Percentiles rank a stretch among this genome's conserved stretches.
Conservation (phyloP, 2,113 vertebrate genomes). For the Diphyllodes magnificus region DNA sequence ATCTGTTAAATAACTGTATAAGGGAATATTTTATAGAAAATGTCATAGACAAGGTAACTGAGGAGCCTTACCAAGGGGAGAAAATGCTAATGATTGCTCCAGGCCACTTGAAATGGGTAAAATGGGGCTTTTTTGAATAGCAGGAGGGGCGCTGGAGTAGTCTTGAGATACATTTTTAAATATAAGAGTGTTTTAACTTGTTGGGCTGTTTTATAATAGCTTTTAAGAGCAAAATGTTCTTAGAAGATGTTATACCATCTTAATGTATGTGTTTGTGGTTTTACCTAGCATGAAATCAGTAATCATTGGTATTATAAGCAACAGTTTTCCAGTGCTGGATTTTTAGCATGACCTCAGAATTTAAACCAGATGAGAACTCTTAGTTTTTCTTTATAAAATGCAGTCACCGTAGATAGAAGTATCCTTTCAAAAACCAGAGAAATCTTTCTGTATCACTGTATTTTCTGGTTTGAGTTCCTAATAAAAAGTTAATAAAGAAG, state of each 20-base stretch:
- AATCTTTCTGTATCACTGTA: neutral
- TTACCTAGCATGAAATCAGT: neutral
- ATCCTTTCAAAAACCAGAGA: neutral
- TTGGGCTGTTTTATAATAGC: neutral
- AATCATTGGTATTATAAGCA: neutral
- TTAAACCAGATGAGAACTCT: neutral
- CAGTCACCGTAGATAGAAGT: neutral
- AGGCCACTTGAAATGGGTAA: conserved; percentile 29
- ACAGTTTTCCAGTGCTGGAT: neutral
- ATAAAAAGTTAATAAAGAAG: neutral
- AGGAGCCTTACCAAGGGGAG: neutral
- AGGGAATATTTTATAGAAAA: conserved; percentile 63
- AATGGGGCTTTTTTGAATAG: neutral
- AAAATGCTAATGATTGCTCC: conserved; percentile 46
- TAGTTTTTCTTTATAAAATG: neutral
- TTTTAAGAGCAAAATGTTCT: neutral
- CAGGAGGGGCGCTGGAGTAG: neutral
- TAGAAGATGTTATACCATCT: too few species aligned
- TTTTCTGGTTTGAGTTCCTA: neutral
- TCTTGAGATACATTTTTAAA: neutral
- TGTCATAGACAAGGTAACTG: neutral
- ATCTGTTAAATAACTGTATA: conserved; percentile 77
- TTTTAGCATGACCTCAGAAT: neutral
- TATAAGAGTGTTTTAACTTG: neutral
- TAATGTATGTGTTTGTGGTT: neutral